Evolutionary conservation across 37 sponge, comb jelly and placozoan species (phyloP).

Genomic region (Sycon ciliatum): DNA sequence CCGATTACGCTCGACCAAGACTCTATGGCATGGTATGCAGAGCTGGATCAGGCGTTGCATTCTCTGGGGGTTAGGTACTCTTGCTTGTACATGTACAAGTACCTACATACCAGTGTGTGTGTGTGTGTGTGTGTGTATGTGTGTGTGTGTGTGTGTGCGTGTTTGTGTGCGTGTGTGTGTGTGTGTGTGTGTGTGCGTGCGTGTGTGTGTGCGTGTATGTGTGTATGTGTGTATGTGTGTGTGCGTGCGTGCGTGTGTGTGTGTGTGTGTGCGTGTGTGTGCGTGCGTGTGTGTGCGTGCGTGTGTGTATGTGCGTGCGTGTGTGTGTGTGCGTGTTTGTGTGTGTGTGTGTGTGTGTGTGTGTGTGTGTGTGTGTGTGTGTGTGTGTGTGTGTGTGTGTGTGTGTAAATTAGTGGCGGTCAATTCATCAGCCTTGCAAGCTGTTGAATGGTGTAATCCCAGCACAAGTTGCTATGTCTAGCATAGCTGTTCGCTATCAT

Average conservation of each 20-base stretch:
- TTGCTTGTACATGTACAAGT: not conserved
- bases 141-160: not conserved
- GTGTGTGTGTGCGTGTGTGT: constrained; percentile 1
- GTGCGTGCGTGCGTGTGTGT: not conserved
- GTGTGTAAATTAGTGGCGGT: no score
- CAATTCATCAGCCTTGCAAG: no score
- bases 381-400: not conserved
- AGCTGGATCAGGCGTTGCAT: no score
- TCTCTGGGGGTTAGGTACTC: no score
- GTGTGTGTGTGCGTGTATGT: not conserved
- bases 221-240: not conserved
- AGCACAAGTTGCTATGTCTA: no score
- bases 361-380: not conserved
- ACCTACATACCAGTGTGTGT: not conserved
- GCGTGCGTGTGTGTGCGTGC: not conserved
- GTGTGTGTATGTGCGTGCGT: not conserved
- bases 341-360: not conserved
- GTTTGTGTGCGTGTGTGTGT: not conserved
- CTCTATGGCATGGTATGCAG: no score
- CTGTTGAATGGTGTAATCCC: no score
- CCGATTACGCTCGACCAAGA: no score
- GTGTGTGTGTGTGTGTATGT: constrained; percentile 1
- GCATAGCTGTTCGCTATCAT: no score
- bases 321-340: not conserved
- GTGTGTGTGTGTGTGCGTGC: not conserved